A percentile compares a stretch with the other conserved stretches of the same genome.
Conservation (phyloP, 2,797 vertebrate species). For the Uromys caudimaculatus region DNA sequence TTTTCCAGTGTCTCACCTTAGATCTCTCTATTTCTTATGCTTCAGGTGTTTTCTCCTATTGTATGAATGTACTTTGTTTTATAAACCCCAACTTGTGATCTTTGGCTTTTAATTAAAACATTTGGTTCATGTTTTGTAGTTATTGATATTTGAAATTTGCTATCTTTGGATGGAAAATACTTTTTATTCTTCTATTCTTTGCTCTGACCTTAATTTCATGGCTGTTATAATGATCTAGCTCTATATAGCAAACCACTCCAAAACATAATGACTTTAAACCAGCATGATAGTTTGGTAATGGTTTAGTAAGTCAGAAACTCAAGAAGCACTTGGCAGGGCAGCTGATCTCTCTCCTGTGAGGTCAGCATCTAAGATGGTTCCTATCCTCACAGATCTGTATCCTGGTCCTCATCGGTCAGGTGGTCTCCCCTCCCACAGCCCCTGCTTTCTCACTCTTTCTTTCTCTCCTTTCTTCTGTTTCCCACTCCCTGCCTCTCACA, state of each 20-base stretch:
- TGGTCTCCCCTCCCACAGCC: not conserved
- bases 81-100: not conserved
- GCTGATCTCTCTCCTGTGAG: not conserved
- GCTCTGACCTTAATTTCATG: not conserved
- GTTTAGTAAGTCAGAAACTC: not conserved
- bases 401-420: not conserved
- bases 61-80: not conserved
- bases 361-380: not conserved
- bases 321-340: not conserved
- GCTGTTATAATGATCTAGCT: not conserved
- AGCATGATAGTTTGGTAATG: not conserved
- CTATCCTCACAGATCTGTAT: not conserved
- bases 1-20: conserved; percentile 26
- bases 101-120: conserved; percentile 40
- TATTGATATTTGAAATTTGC: not conserved
- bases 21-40: not conserved
- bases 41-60: not conserved
- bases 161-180: not conserved
- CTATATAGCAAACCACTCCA: conserved; percentile 1
- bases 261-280: not conserved
- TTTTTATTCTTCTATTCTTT: conserved; percentile 40
- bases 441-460: not conserved
- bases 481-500: not conserved
- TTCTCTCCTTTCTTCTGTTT: not conserved
- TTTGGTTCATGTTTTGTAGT: conserved; percentile 12